Conservation (phyloP, 1,140 invertebrate species). For the Belonocnema kinseyi region DNA sequence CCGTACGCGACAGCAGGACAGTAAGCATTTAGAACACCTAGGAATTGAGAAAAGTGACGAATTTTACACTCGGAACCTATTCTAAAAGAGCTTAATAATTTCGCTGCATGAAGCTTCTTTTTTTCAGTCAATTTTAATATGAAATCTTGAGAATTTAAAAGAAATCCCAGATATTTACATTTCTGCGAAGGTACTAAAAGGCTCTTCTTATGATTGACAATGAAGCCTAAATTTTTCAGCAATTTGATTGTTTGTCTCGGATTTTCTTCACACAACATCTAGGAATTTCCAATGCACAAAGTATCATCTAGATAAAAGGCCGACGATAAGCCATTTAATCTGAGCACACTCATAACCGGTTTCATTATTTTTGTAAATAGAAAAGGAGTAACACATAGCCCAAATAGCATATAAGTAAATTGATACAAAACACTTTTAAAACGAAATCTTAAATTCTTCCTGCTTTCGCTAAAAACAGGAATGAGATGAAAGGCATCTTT, state of each 20-base stretch:
- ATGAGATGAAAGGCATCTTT: too few relatives aligned
- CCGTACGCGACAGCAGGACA: neutral
- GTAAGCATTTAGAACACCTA: neutral
- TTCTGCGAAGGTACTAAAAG: neutral
- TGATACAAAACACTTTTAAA: too few relatives aligned
- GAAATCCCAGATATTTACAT: neutral
- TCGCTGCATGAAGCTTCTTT: neutral
- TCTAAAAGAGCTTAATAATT: neutral
- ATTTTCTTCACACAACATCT: neutral
- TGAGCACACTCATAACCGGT: neutral
- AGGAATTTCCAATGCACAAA: neutral
- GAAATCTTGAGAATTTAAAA: neutral
- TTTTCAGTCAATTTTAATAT: neutral
- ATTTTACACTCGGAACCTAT: neutral
- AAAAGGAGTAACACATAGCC: neutral
- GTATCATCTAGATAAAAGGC: conserved; percentile 8
- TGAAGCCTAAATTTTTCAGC: neutral
- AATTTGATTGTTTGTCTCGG: neutral
- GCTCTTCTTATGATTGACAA: neutral
- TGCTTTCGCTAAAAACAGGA: too few relatives aligned
- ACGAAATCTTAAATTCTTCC: too few relatives aligned
- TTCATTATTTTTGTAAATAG: neutral
- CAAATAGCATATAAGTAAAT: too few relatives aligned
- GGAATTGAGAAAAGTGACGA: neutral
- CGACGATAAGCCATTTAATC: neutral